These are phyloP conservation scores for Morbakka virulenta DNA, from an alignment of 30 jellyfish, hydroid and myxozoan genomes.

Conservation along the genomic window DNA sequence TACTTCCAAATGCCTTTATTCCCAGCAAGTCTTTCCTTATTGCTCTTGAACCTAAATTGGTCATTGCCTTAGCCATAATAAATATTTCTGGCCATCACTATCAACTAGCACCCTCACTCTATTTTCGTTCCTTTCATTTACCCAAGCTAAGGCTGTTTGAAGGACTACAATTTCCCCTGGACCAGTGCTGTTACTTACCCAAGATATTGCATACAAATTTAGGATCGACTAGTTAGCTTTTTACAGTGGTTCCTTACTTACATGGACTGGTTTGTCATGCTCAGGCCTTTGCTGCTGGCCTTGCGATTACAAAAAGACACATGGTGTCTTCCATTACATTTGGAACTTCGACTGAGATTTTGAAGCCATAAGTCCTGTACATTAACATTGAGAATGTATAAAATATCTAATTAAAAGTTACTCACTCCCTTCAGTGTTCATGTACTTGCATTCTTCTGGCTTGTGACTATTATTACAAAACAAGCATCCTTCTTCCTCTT, in stretches of 20 bases:
- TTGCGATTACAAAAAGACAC: neutral
- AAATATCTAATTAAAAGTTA: too few species aligned
- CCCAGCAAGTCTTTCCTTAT: neutral
- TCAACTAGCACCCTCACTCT: slow-evolving; percentile 10
- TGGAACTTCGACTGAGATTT: too few species aligned
- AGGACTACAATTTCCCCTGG: slow-evolving; percentile 4
- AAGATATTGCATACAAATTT: neutral
- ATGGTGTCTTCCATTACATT: neutral
- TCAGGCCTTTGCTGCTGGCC: too few species aligned
- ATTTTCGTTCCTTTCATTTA: slow-evolving; percentile 3
- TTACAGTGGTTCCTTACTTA: neutral
- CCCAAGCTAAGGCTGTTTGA: slow-evolving; percentile 12
- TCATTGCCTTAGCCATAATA: slow-evolving; percentile 10
- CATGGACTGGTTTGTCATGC: too few species aligned
- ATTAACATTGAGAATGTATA: too few species aligned
- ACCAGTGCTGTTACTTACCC: slow-evolving; percentile 17
- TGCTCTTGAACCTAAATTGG: neutral
- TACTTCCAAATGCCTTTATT: slow-evolving; percentile 2
- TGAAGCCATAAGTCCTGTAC: too few species aligned
- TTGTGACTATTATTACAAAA: neutral
- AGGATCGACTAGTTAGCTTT: neutral
- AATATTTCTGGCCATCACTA: slow-evolving; percentile 9
- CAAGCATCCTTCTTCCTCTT: neutral
- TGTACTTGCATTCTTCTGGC: neutral
- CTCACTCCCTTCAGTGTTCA: too few species aligned